A percentile compares a stretch with the other conserved stretches of the same genome.
Evolutionary conservation across 2,797 vertebrate species (phyloP).

Genomic region (Otolemur crassicaudatus): DNA sequence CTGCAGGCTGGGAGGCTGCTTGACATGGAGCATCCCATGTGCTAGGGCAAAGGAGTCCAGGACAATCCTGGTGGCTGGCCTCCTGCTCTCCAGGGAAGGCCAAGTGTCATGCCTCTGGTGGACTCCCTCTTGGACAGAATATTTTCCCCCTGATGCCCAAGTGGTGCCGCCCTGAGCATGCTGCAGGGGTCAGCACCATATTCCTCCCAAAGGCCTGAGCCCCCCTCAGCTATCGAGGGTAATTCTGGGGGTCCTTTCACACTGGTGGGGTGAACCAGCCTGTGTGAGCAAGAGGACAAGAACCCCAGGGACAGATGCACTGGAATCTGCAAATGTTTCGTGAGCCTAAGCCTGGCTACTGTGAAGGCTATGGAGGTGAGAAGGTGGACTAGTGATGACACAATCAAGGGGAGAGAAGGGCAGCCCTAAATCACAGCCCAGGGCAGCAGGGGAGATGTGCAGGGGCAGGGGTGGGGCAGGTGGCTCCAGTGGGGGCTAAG

Average conservation of each 20-base stretch:
- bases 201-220: neutral
- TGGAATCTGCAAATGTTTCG: neutral
- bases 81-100: neutral
- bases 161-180: rapidly evolving
- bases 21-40: rapidly evolving
- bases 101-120: rapidly evolving
- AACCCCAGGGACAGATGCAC: neutral
- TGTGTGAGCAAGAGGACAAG: neutral
- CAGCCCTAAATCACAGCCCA: neutral
- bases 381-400: no score
- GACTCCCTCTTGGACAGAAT: neutral
- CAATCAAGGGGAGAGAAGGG: neutral
- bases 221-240: no score
- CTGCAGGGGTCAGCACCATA: neutral
- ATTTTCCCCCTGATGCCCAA: neutral
- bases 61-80: no score
- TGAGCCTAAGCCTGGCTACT: neutral
- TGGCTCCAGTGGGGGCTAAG: neutral
- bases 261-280: rapidly evolving
- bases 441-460: rapidly evolving
- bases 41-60: neutral
- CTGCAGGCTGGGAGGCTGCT: neutral
- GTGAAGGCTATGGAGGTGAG: no score
- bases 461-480: neutral
- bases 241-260: neutral